Base-by-base conservation (phyloP, 2,888 invertebrate genomes). In the Nezara viridula region DNA sequence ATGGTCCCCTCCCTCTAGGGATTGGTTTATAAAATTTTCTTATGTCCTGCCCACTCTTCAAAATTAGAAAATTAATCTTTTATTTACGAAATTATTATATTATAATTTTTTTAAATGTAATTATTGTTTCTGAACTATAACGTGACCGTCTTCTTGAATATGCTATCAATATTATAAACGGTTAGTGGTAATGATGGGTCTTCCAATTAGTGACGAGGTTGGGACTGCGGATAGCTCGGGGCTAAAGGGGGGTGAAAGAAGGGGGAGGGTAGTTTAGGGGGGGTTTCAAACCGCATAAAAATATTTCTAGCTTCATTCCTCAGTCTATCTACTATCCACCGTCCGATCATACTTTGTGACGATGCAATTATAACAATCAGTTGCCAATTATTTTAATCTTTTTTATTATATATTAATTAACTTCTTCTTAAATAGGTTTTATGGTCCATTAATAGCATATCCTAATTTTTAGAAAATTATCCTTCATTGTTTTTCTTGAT, bases 11-110 rank as follows among this genome's bases (percentile, higher is more conserved):
- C 47, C 47, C 88, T 49, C 88, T 0, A 9, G 88, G 73, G 88
- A 73, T 87, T 86, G 86, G 52, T 55, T 60, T 47, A 88, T 88
- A 73, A 73, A 88, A 88, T 66, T 86, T 60, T 86, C 60, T 52
- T 6, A 44, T 7, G 21, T 40, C 24, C 1, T 44, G 47, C 37
- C 81, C 81, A 44, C n/a, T 81, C 7, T 7, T 81, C 14, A 81
- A 44, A 81, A 81, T 47, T 24, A 81, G 44, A 73, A 5, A 32
- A 73, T 2, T 7, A 37, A 73, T 73, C 32, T 73, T 24, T 66
- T 37, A 73, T 19, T 19, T 3, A 73, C 27, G 66, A 32, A 37
- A 32, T 66, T 32, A 7, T 24, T 24, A n/a, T 32, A 6, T 32
- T 10, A 3, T 66, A 6, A 14, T 5, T 27, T 5, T 1, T 73